A percentile compares a stretch with the other conserved stretches of the same genome.
Evolutionary conservation across 2,797 vertebrate genomes (phyloP).

Genomic region (Agapornis canus): DNA sequence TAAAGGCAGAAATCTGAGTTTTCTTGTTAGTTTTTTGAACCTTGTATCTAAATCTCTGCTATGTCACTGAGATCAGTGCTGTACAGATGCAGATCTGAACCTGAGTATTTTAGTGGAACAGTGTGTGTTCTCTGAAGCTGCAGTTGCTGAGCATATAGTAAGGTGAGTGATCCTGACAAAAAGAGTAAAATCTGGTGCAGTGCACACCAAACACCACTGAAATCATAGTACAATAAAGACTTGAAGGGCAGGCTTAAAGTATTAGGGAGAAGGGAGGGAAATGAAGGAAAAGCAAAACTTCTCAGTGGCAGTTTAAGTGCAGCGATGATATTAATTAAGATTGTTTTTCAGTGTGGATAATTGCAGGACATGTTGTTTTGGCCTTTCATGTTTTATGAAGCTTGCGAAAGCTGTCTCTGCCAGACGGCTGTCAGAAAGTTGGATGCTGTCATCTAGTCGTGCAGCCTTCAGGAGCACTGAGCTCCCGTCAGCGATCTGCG

Average conservation of each 20-base stretch:
- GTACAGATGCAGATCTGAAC: not conserved
- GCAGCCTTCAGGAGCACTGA: not conserved
- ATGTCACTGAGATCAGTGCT: not conserved
- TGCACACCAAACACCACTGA: not conserved
- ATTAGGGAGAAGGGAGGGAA: not conserved
- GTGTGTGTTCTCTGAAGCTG: not conserved
- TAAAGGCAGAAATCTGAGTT: not conserved
- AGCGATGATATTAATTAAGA: not conserved
- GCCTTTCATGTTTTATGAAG: not conserved
- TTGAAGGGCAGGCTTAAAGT: not conserved
- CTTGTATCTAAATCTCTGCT: not conserved
- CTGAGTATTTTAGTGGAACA: not conserved
- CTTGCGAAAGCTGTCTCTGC: not conserved
- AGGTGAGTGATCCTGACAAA: not conserved
- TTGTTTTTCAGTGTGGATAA: constrained; percentile 2
- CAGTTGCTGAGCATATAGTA: not conserved
- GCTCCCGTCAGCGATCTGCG: not conserved
- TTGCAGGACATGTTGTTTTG: constrained; percentile 13
- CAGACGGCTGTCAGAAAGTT: constrained; percentile 37
- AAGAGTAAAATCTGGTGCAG: not conserved
- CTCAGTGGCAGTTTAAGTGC: not conserved
- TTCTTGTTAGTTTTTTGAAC: not conserved
- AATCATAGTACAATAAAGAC: not conserved
- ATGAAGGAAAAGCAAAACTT: not conserved
- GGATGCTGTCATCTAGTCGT: not conserved